Evolutionary conservation across 2,888 invertebrate genomes (phyloP).

Genomic region (Alloscopus bannaensis): DNA sequence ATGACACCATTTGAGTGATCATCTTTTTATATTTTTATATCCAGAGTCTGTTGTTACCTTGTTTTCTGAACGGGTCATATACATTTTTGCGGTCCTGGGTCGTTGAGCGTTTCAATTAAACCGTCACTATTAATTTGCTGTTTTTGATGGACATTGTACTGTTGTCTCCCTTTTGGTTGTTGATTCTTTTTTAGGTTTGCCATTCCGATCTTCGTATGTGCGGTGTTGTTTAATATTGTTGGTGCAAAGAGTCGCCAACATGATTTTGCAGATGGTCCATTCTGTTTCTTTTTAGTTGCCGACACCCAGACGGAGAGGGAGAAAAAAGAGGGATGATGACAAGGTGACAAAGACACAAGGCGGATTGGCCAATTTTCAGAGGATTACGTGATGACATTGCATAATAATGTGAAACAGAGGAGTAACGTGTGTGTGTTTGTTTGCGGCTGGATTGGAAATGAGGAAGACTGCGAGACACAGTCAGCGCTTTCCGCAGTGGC

Average conservation of each 20-base stretch:
- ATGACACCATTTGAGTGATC: too few relatives aligned
- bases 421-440: slow-evolving; percentile 4
- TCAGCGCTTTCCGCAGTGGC: too few relatives aligned
- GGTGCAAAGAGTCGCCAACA: not conserved
- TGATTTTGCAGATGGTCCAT: not conserved
- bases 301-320: not conserved
- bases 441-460: too few relatives aligned
- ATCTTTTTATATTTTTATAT: too few relatives aligned
- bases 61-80: too few relatives aligned
- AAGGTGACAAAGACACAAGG: slow-evolving; percentile 24
- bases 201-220: not conserved
- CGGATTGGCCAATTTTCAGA: slow-evolving; percentile 55
- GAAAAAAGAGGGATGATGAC: not conserved
- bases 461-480: too few relatives aligned
- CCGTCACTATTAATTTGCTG: not conserved
- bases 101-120: too few relatives aligned
- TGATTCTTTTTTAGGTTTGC: too few relatives aligned
- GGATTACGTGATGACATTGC: slow-evolving; percentile 52
- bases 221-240: not conserved
- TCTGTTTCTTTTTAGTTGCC: too few relatives aligned
- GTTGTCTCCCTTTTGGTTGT: not conserved
- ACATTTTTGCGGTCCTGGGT: too few relatives aligned
- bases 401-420: slow-evolving; percentile 43
- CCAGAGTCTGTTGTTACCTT: too few relatives aligned
- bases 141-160: not conserved